phyloP scores from a whole-genome alignment of 2,888 invertebrate species.

The Meteorus colon region DNA sequence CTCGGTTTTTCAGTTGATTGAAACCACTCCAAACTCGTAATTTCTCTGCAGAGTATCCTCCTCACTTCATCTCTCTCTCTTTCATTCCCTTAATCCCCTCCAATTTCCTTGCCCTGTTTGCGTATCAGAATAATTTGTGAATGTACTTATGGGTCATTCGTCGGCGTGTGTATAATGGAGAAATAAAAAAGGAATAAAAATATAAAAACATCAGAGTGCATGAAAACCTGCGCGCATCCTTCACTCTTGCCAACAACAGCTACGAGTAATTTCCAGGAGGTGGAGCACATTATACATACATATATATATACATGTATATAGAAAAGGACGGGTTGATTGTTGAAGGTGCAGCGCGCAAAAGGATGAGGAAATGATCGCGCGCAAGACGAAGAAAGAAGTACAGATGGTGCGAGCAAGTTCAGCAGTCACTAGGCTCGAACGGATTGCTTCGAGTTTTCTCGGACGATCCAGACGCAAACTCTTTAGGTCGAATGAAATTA shows the following conservation, averaged over 20 bases:
- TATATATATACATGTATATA: background rate
- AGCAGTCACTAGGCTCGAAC: conserved; percentile 2
- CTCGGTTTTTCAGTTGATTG: conserved; percentile 18
- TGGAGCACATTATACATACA: background rate
- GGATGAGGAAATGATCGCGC: background rate
- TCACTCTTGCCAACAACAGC: conserved; percentile 38
- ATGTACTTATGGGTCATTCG: conserved; percentile 39
- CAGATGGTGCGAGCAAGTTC: background rate
- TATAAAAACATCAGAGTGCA: conserved; percentile 40
- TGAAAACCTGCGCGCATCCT: conserved; percentile 55
- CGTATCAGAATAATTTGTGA: conserved; percentile 38
- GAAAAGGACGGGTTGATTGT: background rate
- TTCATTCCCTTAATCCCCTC: background rate
- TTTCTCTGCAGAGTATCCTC: conserved; percentile 1
- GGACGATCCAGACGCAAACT: conserved; percentile 32
- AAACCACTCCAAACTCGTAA: conserved; percentile 34
- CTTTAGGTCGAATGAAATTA: conserved; percentile 52
- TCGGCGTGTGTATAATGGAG: conserved; percentile 22
- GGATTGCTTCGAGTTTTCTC: background rate
- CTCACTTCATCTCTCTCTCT: background rate
- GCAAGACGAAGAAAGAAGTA: background rate
- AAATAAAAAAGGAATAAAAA: conserved; percentile 21
- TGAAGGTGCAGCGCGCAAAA: conserved; percentile 3
- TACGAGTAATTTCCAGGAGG: background rate
- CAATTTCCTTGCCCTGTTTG: background rate